Evolutionary conservation across 1,140 invertebrate genomes (phyloP).

Genomic region (Leptinotarsa texana): DNA sequence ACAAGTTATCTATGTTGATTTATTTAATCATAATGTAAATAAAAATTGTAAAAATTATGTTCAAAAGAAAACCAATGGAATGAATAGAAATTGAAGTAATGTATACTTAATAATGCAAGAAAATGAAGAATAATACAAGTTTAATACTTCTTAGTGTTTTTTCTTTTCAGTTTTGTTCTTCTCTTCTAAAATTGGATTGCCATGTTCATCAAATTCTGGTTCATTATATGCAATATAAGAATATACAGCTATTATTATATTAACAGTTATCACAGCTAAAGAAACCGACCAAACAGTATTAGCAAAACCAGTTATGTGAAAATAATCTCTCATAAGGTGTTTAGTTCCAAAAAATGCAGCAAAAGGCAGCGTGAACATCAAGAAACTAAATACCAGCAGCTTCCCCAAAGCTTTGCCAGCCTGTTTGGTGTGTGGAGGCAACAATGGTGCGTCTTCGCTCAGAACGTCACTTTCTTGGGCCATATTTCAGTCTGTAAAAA

Average conservation of each 20-base stretch:
- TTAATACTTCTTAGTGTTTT: conserved; percentile 5
- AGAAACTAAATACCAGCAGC: conserved; percentile 72
- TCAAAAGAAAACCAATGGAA: too few species aligned
- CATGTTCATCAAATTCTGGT: conserved; percentile 58
- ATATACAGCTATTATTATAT: conserved; percentile 77
- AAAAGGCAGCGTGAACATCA: conserved; percentile 85
- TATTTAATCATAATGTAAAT: too few species aligned
- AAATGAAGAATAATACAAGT: neutral
- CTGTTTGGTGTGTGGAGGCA: conserved; percentile 57
- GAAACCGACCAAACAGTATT: conserved; percentile 75
- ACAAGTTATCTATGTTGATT: too few species aligned
- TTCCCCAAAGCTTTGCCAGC: conserved; percentile 62
- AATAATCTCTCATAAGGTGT: conserved; percentile 65
- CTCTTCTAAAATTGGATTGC: conserved; percentile 53
- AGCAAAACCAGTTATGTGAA: conserved; percentile 63
- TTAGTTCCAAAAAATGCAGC: conserved; percentile 71
- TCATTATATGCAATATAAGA: conserved; percentile 76
- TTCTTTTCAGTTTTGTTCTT: conserved; percentile 5
- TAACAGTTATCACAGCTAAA: conserved; percentile 74
- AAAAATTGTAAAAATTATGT: too few species aligned
- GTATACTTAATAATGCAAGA: too few species aligned
- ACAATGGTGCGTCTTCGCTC: conserved; percentile 49
- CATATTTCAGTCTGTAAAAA: conserved; percentile 41
- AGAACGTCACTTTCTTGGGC: conserved; percentile 30
- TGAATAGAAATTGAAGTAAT: too few species aligned